Base-by-base conservation (phyloP, 1,140 invertebrate genomes). In the Antheraea mylitta region DNA sequence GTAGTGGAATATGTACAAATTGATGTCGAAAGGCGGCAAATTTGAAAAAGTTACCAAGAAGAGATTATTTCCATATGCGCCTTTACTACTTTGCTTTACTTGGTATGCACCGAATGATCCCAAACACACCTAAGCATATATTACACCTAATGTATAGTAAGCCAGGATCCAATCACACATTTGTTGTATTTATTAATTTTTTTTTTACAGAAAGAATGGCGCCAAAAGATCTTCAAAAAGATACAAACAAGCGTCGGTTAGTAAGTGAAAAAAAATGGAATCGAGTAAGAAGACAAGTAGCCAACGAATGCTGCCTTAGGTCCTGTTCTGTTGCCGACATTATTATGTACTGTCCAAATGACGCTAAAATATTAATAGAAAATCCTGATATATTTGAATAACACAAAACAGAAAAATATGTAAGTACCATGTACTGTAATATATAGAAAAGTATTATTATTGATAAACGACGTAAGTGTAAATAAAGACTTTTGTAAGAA, bases 301-400 rank as follows among this genome's bases (percentile, higher is more conserved):
- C 83, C 0, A 78, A 66, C 18, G 86, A 91, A 60, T 91, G 87
- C 64, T 91, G 86, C 66, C 74, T 83, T 16, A 63, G 72, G 9
- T 76, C 89, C 0, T 91, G 89, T 67, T 87, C 87, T 0, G 77
- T 91, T 18, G 79, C 73, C 8, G 83, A 84, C 61, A 78, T 91
- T 22, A 82, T 91, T 37, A 77, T 78, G 79, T 91, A 91, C 66
- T 91, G 89, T 53, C 82, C 87, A 0, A 77, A 85, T 16, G 81
- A 87, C 45, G 78, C 83, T 0, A 86, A 82, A 67, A 63, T 88
- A 1, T 45, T 88, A 13, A 66, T 71, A 70, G 87, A 91, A 73
- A 80, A 83, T 30, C 85, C 86, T 2, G 80, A 82, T 18, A 83
- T 89, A 68, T 88, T 90, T 48, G 73, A 89, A 66, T 83, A 77